Evolutionary conservation across 2,888 invertebrate genomes (phyloP).

Genomic region (Mythimna ferrago): DNA sequence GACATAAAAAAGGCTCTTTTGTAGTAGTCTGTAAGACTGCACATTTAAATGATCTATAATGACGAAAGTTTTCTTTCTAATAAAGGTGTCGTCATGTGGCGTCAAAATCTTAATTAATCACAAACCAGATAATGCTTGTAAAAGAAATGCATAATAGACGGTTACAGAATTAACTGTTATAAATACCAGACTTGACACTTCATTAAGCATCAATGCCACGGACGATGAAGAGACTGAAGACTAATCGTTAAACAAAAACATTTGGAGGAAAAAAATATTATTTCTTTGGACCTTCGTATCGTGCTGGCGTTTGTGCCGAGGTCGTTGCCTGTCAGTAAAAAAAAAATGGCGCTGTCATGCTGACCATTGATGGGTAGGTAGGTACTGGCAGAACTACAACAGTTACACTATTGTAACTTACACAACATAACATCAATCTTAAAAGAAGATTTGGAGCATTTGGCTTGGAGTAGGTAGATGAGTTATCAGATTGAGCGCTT

Average conservation of each 20-base stretch:
- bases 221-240: slow-evolving; percentile 75
- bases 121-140: slow-evolving; percentile 40
- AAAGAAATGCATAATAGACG: slow-evolving; percentile 58
- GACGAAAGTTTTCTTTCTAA: slow-evolving; percentile 14
- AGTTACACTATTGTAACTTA: slow-evolving; percentile 78
- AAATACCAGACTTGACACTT: slow-evolving; percentile 79
- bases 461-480: slow-evolving; percentile 7
- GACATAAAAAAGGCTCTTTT: slow-evolving; percentile 22
- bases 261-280: slow-evolving; percentile 66
- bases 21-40: neutral
- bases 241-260: slow-evolving; percentile 75
- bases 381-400: slow-evolving; percentile 78
- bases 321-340: slow-evolving; percentile 81
- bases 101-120: slow-evolving; percentile 43
- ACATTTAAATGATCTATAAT: neutral
- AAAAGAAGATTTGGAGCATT: slow-evolving; percentile 24
- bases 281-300: slow-evolving; percentile 72
- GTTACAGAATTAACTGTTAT: slow-evolving; percentile 74
- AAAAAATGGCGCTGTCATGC: slow-evolving; percentile 76
- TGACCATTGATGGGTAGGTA: slow-evolving; percentile 78
- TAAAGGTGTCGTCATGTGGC: slow-evolving; percentile 1
- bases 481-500: slow-evolving; percentile 27
- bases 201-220: slow-evolving; percentile 84
- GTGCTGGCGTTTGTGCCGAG: slow-evolving; percentile 71
- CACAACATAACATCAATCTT: slow-evolving; percentile 45